Conservation (phyloP, 1,140 invertebrate species). For the Pararge aegeria region DNA sequence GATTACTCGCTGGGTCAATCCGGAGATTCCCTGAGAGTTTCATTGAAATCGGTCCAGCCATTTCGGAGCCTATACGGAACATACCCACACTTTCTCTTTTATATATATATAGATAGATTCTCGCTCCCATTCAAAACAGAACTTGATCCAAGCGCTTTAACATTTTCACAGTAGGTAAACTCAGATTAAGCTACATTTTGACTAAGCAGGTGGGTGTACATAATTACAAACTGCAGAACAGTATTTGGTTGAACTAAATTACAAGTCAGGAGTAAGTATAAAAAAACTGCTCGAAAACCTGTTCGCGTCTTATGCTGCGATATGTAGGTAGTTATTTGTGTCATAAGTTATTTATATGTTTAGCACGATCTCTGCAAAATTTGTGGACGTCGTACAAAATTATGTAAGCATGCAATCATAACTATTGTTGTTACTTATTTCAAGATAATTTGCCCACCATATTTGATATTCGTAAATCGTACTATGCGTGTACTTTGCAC, state of each 20-base stretch:
- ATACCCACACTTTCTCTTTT: too few species aligned
- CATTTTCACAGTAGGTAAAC: not conserved
- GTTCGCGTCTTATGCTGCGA: not conserved
- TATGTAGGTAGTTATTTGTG: not conserved
- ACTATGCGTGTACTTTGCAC: too few species aligned
- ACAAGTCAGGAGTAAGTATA: not conserved
- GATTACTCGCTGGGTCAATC: too few species aligned
- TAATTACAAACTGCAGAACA: too few species aligned
- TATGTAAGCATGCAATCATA: not conserved
- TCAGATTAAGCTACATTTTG: too few species aligned
- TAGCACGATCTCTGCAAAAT: not conserved
- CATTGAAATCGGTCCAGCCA: too few species aligned
- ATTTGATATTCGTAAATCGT: too few species aligned
- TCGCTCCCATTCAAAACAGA: not conserved
- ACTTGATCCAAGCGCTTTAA: not conserved
- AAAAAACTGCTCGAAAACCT: slow-evolving; percentile 3
- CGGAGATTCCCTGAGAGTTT: too few species aligned
- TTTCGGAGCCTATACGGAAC: too few species aligned
- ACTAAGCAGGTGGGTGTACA: too few species aligned
- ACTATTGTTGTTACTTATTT: not conserved
- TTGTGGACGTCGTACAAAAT: not conserved
- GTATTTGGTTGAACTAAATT: not conserved
- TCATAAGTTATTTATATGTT: not conserved
- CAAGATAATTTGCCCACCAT: not conserved
- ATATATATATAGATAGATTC: too few species aligned